Percentiles rank a stretch among this genome's conserved stretches.
phyloP scores from a whole-genome alignment of 2,797 vertebrate genomes.

The Syndactyla subalaris region DNA sequence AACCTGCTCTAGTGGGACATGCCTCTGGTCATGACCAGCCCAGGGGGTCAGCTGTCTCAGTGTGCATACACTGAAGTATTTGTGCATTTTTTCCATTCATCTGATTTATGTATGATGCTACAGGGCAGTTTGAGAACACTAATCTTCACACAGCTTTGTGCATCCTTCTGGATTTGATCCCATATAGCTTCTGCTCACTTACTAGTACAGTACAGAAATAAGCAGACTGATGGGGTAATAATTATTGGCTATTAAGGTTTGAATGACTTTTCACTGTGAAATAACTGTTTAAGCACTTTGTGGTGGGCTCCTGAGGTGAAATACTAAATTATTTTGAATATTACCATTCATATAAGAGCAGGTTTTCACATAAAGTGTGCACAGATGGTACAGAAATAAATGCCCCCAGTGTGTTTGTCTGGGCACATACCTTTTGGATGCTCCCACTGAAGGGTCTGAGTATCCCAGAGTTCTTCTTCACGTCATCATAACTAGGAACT shows the following conservation, averaged over 20 bases:
- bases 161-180: background rate
- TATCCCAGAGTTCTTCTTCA: conserved; percentile 87
- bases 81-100: background rate
- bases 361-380: background rate
- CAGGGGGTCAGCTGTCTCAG: background rate
- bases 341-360: accelerated
- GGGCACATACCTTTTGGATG: conserved; percentile 87
- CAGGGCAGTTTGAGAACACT: background rate
- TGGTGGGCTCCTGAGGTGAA: background rate
- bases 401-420: background rate
- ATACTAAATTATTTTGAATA: background rate
- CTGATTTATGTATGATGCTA: background rate
- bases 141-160: background rate
- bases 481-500: conserved; percentile 86
- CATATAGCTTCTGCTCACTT: background rate
- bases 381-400: background rate
- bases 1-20: background rate
- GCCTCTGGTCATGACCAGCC: background rate
- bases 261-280: background rate
- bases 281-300: background rate
- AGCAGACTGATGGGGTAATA: background rate
- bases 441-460: conserved; percentile 87
- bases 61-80: background rate
- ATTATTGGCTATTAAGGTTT: background rate
- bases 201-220: background rate